Percentiles rank a stretch among this genome's conserved stretches.
Conservation (phyloP, 2,797 vertebrate genomes). For the Sitta carolinensis region DNA sequence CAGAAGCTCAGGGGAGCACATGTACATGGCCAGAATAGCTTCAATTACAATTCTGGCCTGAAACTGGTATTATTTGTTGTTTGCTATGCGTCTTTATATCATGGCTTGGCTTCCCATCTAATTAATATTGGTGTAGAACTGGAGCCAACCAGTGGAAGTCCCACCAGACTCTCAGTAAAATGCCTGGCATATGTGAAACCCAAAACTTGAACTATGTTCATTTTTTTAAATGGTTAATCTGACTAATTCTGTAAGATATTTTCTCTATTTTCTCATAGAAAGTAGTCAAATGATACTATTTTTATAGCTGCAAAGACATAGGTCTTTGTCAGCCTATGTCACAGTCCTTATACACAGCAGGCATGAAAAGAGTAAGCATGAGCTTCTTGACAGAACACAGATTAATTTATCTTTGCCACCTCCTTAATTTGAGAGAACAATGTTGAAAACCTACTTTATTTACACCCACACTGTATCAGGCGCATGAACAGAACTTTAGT, state of each 20-base stretch:
- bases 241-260: not conserved
- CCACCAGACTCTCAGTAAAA: not conserved
- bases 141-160: not conserved
- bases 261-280: not conserved
- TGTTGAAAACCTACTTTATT: constrained; percentile 64
- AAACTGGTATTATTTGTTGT: not conserved
- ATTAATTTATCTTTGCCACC: constrained; percentile 56
- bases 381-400: constrained; percentile 61
- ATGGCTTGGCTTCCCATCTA: not conserved
- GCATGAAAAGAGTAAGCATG: constrained; percentile 31
- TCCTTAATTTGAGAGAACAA: constrained; percentile 62
- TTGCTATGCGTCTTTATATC: not conserved
- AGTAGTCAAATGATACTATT: not conserved
- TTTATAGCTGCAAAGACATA: not conserved
- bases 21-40: not conserved
- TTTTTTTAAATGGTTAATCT: not conserved
- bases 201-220: not conserved
- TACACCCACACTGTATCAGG: constrained; percentile 58
- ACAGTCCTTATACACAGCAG: not conserved
- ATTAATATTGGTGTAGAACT: not conserved
- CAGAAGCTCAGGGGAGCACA: rapidly evolving
- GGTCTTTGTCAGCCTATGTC: constrained; percentile 6
- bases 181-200: not conserved
- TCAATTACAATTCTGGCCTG: not conserved
- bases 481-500: constrained; percentile 56